Evolutionary conservation across 2,888 invertebrate species (phyloP), one percentile per base, ranked within the genome.

Genomic region (Carpatolechia fugitivella): DNA sequence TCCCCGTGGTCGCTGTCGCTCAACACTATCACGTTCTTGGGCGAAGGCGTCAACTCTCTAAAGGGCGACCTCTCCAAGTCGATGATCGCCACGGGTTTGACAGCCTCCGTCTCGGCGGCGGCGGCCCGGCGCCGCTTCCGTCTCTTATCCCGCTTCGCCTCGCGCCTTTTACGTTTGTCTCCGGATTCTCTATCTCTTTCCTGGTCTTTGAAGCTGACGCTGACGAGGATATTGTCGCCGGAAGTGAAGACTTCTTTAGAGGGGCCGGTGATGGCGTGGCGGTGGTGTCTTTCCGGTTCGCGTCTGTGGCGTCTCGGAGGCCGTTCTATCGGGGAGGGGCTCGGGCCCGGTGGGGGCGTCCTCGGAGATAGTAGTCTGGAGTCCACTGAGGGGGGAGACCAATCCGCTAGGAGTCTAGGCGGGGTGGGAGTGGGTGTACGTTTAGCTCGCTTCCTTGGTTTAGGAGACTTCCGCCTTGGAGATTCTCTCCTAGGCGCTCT

Each of bases 241-340:
- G 97, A 97, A 0, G 97, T 96, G 78, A 97, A 97, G 2, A 98
- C 96, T 84, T 97, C 97, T 78, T 97, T 97, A 1, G 95, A 95
- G 0, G 96, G 95, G 0, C 77, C 91, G 33, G 18, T 92, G 14
- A 90, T 65, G 54, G 75, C 58, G 56, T 75, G 52, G 91, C 92
- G 33, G 44, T 44, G 44, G 16, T 40, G 40, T 40, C 40, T 40
- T 8, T 16, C 29, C 18, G 10, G n/a, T 91, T 65, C 53, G 74
- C 77, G 75, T 3, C 75, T 70, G 62, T 72, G 76, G 20, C 70
- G 68, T 18, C 66, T 64, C 53, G 68, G 73, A 46, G 66, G 69
- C 49, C 65, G 68, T 24, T 44, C 44, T n/a, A 44, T 44, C 2
- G 44, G 44, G 4, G 24, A 0, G 0, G 44, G 44, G 10, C 44